phyloP scores from a whole-genome alignment of 2,797 vertebrate genomes.

The Nasua narica region DNA sequence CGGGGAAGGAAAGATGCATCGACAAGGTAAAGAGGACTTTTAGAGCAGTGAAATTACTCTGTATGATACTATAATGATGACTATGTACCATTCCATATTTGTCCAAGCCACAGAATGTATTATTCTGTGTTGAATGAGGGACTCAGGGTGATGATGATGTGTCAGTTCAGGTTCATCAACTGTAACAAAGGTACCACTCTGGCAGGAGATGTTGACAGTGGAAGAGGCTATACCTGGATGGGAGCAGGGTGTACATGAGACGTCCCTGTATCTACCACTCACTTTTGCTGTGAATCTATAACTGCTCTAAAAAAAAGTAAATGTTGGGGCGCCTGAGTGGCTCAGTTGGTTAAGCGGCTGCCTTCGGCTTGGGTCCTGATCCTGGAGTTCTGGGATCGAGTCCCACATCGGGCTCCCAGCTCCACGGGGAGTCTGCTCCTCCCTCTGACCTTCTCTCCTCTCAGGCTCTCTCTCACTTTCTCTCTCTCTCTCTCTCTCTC shows the following conservation, averaged over 20 bases:
- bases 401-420: too few relatives aligned
- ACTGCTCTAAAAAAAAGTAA: neutral
- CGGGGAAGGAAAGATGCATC: neutral
- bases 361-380: too few relatives aligned
- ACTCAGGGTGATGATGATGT: neutral
- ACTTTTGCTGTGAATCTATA: neutral
- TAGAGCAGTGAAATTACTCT: neutral
- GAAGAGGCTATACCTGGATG: neutral
- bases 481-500: too few relatives aligned
- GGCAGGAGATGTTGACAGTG: neutral
- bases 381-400: too few relatives aligned
- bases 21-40: neutral
- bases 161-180: neutral
- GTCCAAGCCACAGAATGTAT: neutral
- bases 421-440: too few relatives aligned
- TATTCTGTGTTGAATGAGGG: neutral
- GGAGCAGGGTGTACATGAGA: neutral
- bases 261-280: neutral
- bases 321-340: too few relatives aligned
- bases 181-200: neutral
- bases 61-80: neutral
- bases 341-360: too few relatives aligned
- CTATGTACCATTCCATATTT: neutral
- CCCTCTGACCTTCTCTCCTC: too few relatives aligned
- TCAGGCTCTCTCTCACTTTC: too few relatives aligned